phyloP scores from a whole-genome alignment of 2,113 vertebrate species.

The Istiophorus platypterus region DNA sequence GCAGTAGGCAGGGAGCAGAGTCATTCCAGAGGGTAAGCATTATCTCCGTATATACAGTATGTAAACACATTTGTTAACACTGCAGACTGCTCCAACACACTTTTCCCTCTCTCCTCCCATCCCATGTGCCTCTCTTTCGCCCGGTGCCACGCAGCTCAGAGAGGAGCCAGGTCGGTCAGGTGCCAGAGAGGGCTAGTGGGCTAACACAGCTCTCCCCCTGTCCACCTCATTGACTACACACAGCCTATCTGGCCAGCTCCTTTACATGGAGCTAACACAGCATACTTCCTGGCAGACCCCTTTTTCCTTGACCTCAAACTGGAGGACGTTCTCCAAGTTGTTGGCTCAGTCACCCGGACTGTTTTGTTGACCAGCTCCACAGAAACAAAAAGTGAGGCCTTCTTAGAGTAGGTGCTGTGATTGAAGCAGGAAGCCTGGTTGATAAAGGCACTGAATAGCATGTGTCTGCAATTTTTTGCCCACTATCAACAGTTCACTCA shows the following conservation, averaged over 20 bases:
- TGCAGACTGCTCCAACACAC: slow-evolving; percentile 37
- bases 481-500: background rate
- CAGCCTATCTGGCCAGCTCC: slow-evolving; percentile 69
- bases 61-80: slow-evolving; percentile 59
- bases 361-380: slow-evolving; percentile 10
- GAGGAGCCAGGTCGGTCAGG: slow-evolving; percentile 67
- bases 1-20: slow-evolving; percentile 65
- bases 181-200: slow-evolving; percentile 74
- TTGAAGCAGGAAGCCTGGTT: background rate
- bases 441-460: background rate
- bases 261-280: slow-evolving; percentile 42
- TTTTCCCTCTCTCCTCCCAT: slow-evolving; percentile 42
- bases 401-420: background rate
- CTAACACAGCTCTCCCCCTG: slow-evolving; percentile 49
- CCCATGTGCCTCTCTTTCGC: slow-evolving; percentile 54
- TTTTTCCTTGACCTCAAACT: slow-evolving; percentile 82
- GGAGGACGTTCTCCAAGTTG: slow-evolving; percentile 78
- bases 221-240: slow-evolving; percentile 70
- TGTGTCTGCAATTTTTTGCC: background rate
- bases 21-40: slow-evolving; percentile 69
- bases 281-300: slow-evolving; percentile 77
- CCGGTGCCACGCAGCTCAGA: slow-evolving; percentile 59
- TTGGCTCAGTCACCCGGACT: slow-evolving; percentile 45
- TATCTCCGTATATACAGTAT: slow-evolving; percentile 49
- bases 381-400: slow-evolving; percentile 28